These are phyloP conservation scores for Chaetogeoica ovagalla DNA, from an alignment of 2,888 invertebrate species.

Conservation along the genomic window DNA sequence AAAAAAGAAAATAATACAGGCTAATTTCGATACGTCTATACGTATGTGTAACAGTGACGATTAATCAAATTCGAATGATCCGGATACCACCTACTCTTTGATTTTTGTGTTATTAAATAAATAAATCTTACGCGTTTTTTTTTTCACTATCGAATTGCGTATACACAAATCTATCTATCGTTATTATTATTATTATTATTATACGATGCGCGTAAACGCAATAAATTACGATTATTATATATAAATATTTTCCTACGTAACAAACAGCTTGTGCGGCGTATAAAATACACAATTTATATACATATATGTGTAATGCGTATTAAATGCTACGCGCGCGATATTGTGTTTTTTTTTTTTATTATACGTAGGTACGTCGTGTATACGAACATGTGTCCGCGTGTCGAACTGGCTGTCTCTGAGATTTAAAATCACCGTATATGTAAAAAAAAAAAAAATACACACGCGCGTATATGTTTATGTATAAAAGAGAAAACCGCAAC, in stretches of 20 bases:
- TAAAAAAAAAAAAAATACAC: too few relatives aligned
- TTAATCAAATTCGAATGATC: slow-evolving; percentile 34
- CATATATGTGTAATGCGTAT: too few relatives aligned
- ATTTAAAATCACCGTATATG: too few relatives aligned
- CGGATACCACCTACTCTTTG: neutral
- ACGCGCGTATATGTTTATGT: neutral
- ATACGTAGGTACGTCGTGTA: too few relatives aligned
- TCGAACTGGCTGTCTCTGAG: neutral
- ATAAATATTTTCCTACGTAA: too few relatives aligned
- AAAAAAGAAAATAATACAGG: neutral
- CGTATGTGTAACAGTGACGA: neutral
- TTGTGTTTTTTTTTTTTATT: neutral
- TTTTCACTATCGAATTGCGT: neutral
- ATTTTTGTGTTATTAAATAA: too few relatives aligned
- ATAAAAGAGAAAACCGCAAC: slow-evolving; percentile 33
- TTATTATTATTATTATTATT: neutral
- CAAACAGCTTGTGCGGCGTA: too few relatives aligned
- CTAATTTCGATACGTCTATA: slow-evolving; percentile 29
- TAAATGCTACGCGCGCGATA: neutral
- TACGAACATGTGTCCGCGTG: neutral
- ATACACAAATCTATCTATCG: too few relatives aligned
- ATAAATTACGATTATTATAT: slow-evolving; percentile 12
- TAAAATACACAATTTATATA: too few relatives aligned
- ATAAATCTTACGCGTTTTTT: neutral
- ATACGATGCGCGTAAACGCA: neutral